A percentile compares a stretch with the other conserved stretches of the same genome.
These are phyloP conservation scores for Ochropleura leucogaster DNA, from an alignment of 2,888 invertebrate species.

Conservation along the genomic window DNA sequence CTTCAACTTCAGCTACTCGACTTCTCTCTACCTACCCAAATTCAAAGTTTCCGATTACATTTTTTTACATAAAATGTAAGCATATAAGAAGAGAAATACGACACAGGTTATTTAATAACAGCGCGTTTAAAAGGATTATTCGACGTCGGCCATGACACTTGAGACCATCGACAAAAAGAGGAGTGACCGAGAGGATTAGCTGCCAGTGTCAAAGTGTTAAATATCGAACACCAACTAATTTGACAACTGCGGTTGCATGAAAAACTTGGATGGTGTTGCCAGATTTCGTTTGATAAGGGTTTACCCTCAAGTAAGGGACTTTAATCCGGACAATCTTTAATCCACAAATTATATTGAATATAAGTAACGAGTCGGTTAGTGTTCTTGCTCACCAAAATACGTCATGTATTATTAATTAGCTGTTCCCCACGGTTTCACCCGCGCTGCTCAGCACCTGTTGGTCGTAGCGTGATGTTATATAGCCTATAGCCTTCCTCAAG, in stretches of 20 bases:
- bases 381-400: background rate
- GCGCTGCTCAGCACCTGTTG: no score
- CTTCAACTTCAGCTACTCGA: background rate
- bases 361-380: background rate
- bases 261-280: constrained; percentile 72
- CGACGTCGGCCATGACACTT: constrained; percentile 84
- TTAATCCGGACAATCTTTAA: constrained; percentile 3
- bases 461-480: no score
- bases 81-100: constrained; percentile 82
- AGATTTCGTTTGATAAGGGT: constrained; percentile 34
- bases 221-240: constrained; percentile 89
- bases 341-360: constrained; percentile 15
- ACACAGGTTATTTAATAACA: constrained; percentile 83
- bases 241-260: constrained; percentile 85
- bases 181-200: constrained; percentile 88
- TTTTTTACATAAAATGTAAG: constrained; percentile 74
- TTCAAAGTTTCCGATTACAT: constrained; percentile 78
- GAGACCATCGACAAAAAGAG: constrained; percentile 81
- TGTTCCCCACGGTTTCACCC: no score
- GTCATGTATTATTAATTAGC: no score
- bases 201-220: constrained; percentile 91
- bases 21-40: constrained; percentile 4
- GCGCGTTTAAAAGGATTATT: constrained; percentile 89
- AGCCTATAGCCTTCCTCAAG: no score
- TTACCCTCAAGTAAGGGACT: constrained; percentile 45